Percentiles rank a stretch among this genome's conserved stretches.
phyloP scores from a whole-genome alignment of 2,888 invertebrate species.

The Encarsia formosa region DNA sequence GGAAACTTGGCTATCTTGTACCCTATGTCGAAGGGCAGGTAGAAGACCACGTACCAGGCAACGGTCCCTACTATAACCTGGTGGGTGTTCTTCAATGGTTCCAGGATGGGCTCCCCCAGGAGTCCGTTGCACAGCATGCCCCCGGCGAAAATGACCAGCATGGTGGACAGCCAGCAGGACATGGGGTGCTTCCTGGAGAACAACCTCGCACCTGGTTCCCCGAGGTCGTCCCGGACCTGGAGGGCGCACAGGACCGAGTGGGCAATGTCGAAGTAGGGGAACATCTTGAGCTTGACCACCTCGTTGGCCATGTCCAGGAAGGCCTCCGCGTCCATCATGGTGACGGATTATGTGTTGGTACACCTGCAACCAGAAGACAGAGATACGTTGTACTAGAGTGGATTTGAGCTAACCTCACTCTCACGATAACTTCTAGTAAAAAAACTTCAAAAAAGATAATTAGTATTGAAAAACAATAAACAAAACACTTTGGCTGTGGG shows the following conservation, averaged over 20 bases:
- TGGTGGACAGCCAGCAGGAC: constrained; percentile 96
- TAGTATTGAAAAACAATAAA: no score
- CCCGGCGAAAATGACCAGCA: constrained; percentile 96
- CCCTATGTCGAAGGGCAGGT: constrained; percentile 96
- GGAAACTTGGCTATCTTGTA: constrained; percentile 94
- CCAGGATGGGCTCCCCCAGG: constrained; percentile 92
- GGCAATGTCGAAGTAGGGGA: constrained; percentile 98
- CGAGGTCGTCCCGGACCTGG: constrained; percentile 92
- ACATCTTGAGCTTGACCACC: constrained; percentile 99
- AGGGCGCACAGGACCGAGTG: constrained; percentile 93
- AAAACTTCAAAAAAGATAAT: no score
- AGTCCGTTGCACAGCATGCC: constrained; percentile 94
- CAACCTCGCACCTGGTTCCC: constrained; percentile 66
- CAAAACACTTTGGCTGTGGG: no score
- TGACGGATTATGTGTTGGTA: no score
- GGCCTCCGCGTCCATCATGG: constrained; percentile 87
- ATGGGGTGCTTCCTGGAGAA: constrained; percentile 97
- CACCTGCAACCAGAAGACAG: no score
- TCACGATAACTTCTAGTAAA: no score
- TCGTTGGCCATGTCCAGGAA: constrained; percentile 97
- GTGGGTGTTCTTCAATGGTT: constrained; percentile 92
- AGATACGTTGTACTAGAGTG: no score
- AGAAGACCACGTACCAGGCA: constrained; percentile 97
- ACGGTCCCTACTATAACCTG: constrained; percentile 87
- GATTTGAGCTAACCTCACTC: no score